Percentiles rank a stretch among this genome's conserved stretches.
phyloP scores from a whole-genome alignment of 92 coral and sea anemone genomes.

The Parazoanthus darwini region DNA sequence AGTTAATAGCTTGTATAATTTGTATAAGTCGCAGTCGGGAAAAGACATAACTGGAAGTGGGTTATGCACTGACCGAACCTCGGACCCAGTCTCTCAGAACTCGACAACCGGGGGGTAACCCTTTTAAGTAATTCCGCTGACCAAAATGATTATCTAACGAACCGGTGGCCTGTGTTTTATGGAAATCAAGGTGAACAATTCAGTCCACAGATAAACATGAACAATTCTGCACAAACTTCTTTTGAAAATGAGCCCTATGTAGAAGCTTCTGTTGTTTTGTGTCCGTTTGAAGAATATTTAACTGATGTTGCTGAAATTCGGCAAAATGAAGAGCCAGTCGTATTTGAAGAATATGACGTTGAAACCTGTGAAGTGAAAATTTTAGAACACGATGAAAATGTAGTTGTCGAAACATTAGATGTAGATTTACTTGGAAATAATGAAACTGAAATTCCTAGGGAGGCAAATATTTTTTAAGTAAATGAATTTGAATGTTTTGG shows the following conservation, averaged over 20 bases:
- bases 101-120: neutral
- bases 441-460: conserved; percentile 20
- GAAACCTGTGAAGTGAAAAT: conserved; percentile 8
- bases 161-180: neutral
- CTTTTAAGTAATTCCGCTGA: neutral
- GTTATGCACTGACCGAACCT: neutral
- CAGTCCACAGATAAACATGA: conserved; percentile 3
- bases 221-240: neutral
- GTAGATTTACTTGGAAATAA: conserved; percentile 16
- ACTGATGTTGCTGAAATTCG: neutral
- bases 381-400: neutral
- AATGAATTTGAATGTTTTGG: neutral
- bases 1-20: conserved; percentile 14
- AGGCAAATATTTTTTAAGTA: conserved; percentile 7
- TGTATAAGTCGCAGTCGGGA: conserved; percentile 1
- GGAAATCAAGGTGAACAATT: neutral
- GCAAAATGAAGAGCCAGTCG: neutral
- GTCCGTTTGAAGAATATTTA: neutral
- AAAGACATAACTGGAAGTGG: neutral
- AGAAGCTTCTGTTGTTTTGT: neutral
- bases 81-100: neutral
- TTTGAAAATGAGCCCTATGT: neutral
- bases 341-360: conserved; percentile 13
- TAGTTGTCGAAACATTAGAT: conserved; percentile 1
- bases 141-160: neutral